Conservation (phyloP, 2,113 vertebrate genomes). For the Addax nasomaculatus region DNA sequence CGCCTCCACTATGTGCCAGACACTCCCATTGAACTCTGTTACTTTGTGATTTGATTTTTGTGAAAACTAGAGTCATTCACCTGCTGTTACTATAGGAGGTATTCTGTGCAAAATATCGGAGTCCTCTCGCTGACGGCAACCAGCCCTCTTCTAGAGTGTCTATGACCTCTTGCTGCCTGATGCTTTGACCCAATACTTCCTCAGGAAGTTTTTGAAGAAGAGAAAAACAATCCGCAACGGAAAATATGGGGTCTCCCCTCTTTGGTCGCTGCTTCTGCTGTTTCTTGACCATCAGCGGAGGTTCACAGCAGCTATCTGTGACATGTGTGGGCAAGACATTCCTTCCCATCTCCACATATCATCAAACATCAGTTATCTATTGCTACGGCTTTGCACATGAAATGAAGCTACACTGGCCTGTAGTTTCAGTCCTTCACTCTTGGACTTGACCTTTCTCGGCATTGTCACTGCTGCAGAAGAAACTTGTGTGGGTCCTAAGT, state of each 20-base stretch:
- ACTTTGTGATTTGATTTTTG: background rate
- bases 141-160: background rate
- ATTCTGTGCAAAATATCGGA: background rate
- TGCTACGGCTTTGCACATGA: background rate
- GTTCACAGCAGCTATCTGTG: background rate
- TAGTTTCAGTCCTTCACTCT: background rate
- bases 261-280: background rate
- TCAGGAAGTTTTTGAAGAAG: background rate
- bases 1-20: background rate
- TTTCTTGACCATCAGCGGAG: background rate
- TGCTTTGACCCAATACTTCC: background rate
- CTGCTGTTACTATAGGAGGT: background rate
- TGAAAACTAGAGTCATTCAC: background rate
- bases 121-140: background rate
- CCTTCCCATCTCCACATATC: rapidly evolving
- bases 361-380: background rate
- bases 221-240: background rate
- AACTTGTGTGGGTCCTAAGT: too few relatives aligned
- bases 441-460: background rate
- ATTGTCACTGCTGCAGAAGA: background rate
- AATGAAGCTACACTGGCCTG: background rate
- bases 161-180: background rate
- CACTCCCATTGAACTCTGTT: background rate
- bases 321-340: background rate
- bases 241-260: background rate